phyloP scores from a whole-genome alignment of 2,113 vertebrate genomes.

The Myxocyprinus asiaticus region DNA sequence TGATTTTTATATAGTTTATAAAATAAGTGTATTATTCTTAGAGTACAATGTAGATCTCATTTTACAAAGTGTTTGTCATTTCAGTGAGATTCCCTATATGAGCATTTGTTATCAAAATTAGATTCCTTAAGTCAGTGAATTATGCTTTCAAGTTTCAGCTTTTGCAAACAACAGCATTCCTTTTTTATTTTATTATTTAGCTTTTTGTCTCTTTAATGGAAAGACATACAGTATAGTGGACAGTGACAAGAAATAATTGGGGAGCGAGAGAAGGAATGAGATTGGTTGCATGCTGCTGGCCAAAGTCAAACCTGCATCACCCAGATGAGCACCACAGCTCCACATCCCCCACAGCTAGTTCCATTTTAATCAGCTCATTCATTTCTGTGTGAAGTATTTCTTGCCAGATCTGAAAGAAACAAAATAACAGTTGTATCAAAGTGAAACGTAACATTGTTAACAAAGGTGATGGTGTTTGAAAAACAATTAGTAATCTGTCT shows the following conservation, averaged over 20 bases:
- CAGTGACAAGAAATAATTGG: not conserved
- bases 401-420: not conserved
- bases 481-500: not conserved
- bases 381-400: not conserved
- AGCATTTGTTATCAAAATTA: too few relatives aligned
- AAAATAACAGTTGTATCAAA: too few relatives aligned
- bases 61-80: too few relatives aligned
- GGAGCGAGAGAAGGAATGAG: not conserved
- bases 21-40: too few relatives aligned
- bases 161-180: too few relatives aligned
- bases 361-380: not conserved
- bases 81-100: too few relatives aligned
- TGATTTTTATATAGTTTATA: too few relatives aligned
- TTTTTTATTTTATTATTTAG: not conserved
- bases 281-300: too few relatives aligned
- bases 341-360: not conserved
- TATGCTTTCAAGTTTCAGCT: too few relatives aligned
- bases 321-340: not conserved
- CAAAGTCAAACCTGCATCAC: not conserved
- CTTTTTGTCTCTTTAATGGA: not conserved
- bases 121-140: too few relatives aligned
- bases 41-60: too few relatives aligned
- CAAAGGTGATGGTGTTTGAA: not conserved
- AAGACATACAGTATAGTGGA: not conserved
- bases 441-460: too few relatives aligned